A percentile compares a stretch with the other conserved stretches of the same genome.
These are phyloP conservation scores for Corydoras maculifer DNA, from an alignment of 2,113 vertebrate species.

Conservation along the genomic window DNA sequence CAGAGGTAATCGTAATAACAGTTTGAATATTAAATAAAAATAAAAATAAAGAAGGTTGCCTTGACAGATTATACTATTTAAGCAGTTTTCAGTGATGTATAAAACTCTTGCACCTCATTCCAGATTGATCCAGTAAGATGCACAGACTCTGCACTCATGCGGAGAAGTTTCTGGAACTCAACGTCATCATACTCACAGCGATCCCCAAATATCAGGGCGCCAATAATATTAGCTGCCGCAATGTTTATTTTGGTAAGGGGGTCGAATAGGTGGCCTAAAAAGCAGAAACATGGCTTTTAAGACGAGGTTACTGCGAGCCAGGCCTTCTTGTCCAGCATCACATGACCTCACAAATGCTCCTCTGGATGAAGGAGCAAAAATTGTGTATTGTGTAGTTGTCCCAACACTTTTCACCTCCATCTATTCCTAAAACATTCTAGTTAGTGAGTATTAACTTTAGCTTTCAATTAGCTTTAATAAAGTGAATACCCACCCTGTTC, in stretches of 20 bases:
- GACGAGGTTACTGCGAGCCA: slow-evolving; percentile 4
- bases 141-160: slow-evolving; percentile 36
- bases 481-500: slow-evolving; percentile 54
- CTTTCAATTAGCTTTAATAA: not conserved
- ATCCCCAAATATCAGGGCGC: slow-evolving; percentile 66
- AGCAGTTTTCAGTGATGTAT: not conserved
- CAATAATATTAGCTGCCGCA: slow-evolving; percentile 71
- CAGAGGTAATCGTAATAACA: not conserved
- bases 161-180: slow-evolving; percentile 59
- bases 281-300: not conserved
- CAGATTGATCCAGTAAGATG: slow-evolving; percentile 31
- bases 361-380: too few relatives aligned
- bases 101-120: slow-evolving; percentile 19
- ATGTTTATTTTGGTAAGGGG: slow-evolving; percentile 67
- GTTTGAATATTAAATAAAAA: not conserved
- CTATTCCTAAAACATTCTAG: too few relatives aligned
- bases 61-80: too few relatives aligned
- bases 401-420: too few relatives aligned
- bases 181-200: slow-evolving; percentile 65
- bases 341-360: too few relatives aligned
- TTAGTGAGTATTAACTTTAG: too few relatives aligned
- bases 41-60: not conserved
- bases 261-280: slow-evolving; percentile 62
- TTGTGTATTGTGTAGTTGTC: too few relatives aligned
- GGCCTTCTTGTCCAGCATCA: too few relatives aligned